A percentile compares a stretch with the other conserved stretches of the same genome.
Evolutionary conservation across 2,888 invertebrate species (phyloP).

Genomic region (Ectobius pallidus): DNA sequence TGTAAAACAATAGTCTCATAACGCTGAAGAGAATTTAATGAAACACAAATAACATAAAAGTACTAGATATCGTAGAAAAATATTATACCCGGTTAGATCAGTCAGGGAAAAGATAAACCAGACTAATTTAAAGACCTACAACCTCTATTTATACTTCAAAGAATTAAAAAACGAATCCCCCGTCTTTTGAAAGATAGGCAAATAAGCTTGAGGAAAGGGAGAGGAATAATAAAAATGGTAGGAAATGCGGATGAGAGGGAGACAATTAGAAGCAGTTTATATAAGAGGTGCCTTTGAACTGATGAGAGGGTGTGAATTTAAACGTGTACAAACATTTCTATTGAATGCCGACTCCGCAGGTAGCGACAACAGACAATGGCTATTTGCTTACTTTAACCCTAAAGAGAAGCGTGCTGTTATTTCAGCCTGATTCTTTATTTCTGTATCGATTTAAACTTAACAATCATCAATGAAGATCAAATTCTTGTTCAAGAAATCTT

Average conservation of each 20-base stretch:
- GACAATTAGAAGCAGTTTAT: constrained; percentile 26
- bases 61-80: too few relatives aligned
- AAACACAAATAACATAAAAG: too few relatives aligned
- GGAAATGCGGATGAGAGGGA: constrained; percentile 8
- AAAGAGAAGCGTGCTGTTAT: background rate
- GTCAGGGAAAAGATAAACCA: too few relatives aligned
- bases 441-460: background rate
- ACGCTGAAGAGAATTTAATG: too few relatives aligned
- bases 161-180: too few relatives aligned
- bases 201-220: background rate
- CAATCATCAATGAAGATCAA: too few relatives aligned
- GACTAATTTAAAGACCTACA: too few relatives aligned
- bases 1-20: too few relatives aligned
- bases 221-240: background rate
- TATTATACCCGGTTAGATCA: too few relatives aligned
- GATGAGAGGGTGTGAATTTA: background rate
- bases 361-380: background rate
- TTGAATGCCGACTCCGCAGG: background rate
- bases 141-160: too few relatives aligned
- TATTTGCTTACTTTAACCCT: constrained; percentile 5
- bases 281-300: constrained; percentile 1
- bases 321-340: constrained; percentile 9
- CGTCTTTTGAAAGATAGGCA: too few relatives aligned
- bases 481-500: too few relatives aligned
- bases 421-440: background rate